A percentile compares a stretch with the other conserved stretches of the same genome.
Conservation (phyloP, 1,140 invertebrate genomes). For the Drosophila azteca region DNA sequence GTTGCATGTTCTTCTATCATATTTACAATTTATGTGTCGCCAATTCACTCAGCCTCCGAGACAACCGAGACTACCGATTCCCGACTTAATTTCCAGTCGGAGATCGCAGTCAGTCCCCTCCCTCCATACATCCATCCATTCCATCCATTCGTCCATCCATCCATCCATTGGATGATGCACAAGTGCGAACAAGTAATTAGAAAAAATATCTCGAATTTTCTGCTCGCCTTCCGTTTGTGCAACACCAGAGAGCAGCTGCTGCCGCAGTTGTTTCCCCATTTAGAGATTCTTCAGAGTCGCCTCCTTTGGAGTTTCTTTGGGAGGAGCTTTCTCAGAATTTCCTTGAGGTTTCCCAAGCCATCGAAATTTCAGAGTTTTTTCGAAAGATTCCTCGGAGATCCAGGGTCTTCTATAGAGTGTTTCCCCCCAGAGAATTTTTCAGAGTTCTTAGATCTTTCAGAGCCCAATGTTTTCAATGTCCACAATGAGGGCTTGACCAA, state of each 20-base stretch:
- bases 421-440: no score
- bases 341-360: no score
- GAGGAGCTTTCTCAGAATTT: no score
- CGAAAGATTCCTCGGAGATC: no score
- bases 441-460: no score
- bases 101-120: not conserved
- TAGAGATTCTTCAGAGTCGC: no score
- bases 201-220: slow-evolving; percentile 72
- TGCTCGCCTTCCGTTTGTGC: slow-evolving; percentile 36
- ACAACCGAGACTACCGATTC: not conserved
- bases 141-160: slow-evolving; percentile 17
- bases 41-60: slow-evolving; percentile 63
- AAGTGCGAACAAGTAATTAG: slow-evolving; percentile 82
- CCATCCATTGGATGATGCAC: slow-evolving; percentile 32
- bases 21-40: slow-evolving; percentile 80
- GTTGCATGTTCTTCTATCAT: slow-evolving; percentile 77
- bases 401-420: no score
- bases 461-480: no score
- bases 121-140: no score
- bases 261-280: not conserved
- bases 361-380: no score
- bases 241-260: slow-evolving; percentile 6
- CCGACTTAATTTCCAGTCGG: not conserved
- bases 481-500: no score
- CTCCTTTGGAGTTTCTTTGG: no score